Base-by-base conservation (phyloP, 2,888 invertebrate genomes). In the Drosophila lacicola region DNA sequence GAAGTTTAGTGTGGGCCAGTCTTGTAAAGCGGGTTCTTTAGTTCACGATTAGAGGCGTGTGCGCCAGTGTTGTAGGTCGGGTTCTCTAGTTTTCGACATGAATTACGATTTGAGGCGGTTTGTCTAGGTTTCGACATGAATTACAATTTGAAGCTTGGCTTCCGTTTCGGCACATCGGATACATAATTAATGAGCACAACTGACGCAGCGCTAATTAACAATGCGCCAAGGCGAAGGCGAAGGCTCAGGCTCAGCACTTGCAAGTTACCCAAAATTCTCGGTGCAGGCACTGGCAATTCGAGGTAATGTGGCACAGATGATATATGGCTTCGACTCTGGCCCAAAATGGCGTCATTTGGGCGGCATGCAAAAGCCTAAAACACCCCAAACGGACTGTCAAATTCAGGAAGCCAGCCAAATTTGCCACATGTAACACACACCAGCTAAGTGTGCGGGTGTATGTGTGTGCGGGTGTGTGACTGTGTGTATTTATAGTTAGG, bases 181-280 rank as follows among this genome's bases (percentile, higher is more conserved):
- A 74, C 74, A 76, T 76, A 80, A 82, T 71, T 77, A 58, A 74
- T 74, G 80, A 80, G 62, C 17, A 45, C 69, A 55, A 72, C 57
- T 78, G 45, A 61, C 60, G 71, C 19, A 29, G 36, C 47, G 65
- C 72, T 81, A 82, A 87, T 87, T 78, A 87, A 65, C 73, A 81
- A 78, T 76, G 61, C 76, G 68, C 11, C 36, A 25, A 34, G 45
- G 53, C 34, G 21, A 39, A 51, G 41, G 21, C 50, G 5, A 14
- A 25, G 5, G 10, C 34, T 9, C 11, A 34, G 2, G 34, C 36
- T 37, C 11, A 58, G 67, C 70, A 73, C 80, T 77, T 74, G 66
- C 60, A 68, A 74, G 56, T 67, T 73, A 46, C 29, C 41, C 17
- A 41, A 17, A 17, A 41, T 41, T 2, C 10, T 41, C 49, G 10